Conservation (phyloP, 2,797 vertebrate species). For the Mormyrops boulengeri region DNA sequence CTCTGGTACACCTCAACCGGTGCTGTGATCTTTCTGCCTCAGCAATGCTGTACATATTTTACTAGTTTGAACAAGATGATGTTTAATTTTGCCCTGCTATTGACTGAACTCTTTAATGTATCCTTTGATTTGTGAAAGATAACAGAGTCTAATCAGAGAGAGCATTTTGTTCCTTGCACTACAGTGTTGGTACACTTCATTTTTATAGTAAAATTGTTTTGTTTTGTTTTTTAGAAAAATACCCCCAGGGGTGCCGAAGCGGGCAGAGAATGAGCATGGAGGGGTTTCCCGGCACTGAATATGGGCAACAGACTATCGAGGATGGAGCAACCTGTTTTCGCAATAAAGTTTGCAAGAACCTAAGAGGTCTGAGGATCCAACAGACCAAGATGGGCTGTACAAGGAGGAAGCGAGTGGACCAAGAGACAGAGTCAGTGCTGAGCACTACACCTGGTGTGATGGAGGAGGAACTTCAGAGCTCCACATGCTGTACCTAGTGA, state of each 20-base stretch:
- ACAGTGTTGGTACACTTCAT: not conserved
- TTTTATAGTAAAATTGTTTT: not conserved
- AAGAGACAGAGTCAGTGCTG: not conserved
- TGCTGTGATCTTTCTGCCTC: not conserved
- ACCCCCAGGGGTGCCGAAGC: not conserved
- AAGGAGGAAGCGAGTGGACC: not conserved
- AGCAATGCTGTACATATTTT: constrained; percentile 2
- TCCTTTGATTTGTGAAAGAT: not conserved
- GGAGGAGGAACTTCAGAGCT: not conserved
- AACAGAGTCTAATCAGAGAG: not conserved
- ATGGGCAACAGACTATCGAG: not conserved
- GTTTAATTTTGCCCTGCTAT: not conserved
- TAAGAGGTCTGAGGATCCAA: not conserved
- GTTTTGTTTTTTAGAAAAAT: not conserved
- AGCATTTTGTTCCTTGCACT: not conserved
- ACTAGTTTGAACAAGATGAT: not conserved
- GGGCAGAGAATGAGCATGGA: not conserved
- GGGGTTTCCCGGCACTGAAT: not conserved
- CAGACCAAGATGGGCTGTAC: not conserved
- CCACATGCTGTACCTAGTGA: not conserved
- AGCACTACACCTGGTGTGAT: not conserved
- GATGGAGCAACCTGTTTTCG: not conserved
- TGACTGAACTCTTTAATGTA: not conserved
- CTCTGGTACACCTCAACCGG: not conserved
- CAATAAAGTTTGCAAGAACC: not conserved